Evolutionary conservation across 1,140 invertebrate species (phyloP).

Genomic region (Diorhabda sublineata): DNA sequence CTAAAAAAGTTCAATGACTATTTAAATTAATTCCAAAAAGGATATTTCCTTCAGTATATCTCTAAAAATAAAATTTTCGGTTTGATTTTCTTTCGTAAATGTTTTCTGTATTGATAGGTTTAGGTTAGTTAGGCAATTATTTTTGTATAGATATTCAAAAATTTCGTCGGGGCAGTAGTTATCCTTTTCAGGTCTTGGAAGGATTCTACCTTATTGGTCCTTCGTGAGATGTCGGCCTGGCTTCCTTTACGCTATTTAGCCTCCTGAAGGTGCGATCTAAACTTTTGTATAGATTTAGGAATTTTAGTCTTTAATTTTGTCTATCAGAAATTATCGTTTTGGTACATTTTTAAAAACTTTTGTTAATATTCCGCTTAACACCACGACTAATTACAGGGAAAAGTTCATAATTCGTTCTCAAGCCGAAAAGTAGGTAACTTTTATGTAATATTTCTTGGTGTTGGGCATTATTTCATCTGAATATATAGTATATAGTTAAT

Average conservation of each 20-base stretch:
- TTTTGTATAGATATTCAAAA: conserved; percentile 33
- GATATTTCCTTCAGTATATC: too few species aligned
- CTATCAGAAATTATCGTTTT: neutral
- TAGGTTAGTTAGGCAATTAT: conserved; percentile 15
- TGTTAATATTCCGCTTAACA: neutral
- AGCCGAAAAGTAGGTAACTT: neutral
- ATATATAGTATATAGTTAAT: neutral
- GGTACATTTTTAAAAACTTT: neutral
- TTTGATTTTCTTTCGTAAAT: neutral
- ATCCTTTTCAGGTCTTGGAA: conserved; percentile 43
- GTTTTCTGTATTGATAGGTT: neutral
- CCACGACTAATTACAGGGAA: too few species aligned
- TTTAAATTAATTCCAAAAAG: too few species aligned
- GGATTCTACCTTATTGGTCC: conserved; percentile 41
- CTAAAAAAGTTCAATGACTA: too few species aligned
- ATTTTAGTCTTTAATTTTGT: too few species aligned
- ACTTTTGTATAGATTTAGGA: conserved; percentile 35
- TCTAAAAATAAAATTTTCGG: neutral
- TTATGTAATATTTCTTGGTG: neutral
- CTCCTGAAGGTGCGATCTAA: conserved; percentile 42
- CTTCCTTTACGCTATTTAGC: conserved; percentile 41
- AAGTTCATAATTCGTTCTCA: too few species aligned
- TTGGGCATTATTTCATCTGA: neutral
- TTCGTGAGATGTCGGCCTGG: conserved; percentile 42
- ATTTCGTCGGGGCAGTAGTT: conserved; percentile 43